Base-by-base conservation (phyloP, 2,797 vertebrate genomes). In the Onychomys torridus region DNA sequence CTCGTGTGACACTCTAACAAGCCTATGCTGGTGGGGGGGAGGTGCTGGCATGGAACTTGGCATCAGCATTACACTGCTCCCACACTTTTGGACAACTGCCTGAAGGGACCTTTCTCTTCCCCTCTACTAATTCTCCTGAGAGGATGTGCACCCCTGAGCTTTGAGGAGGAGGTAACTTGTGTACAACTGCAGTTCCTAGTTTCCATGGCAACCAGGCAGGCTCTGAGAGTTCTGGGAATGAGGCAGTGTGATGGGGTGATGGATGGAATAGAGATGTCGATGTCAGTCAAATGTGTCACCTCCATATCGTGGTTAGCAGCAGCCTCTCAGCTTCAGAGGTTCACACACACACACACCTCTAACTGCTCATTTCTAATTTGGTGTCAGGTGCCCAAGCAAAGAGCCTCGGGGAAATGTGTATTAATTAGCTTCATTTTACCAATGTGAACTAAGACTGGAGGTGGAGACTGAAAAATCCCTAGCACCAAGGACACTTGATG, bases 121-220 rank as follows among this genome's bases (percentile, higher is more conserved):
- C 46, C 16, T 59, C 55, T 25, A 17, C 12, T 37, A 52, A 8
- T 19, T 49, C 79, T 16, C 75, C 19, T 19, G 27, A 57, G 16
- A 57, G 34, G 34, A 89, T 79, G 32, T 65, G 71, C 71, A 73
- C 76, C 83, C 25, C 29, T 57, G 57, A 94, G 93, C 77, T 78
- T 49, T 43, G 67, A 86, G 65, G 65, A 90, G 55, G 37, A 89
- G 59, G 61, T 16, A 46, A 49, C 49, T 49, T 75, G 63, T 78
- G 46, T 79, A 92, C 17, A 61, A 52, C 69, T 55, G 40, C 86
- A 89, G 67, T 75, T 59, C 73, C 67, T 34, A 21, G 93, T 97
- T 94, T 94, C 94, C 96, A 90, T 96, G 87, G 89, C 86, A 97
- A 97, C 95, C 3, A 16, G 43, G 67, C 89, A 90, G 75, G 27